These are phyloP conservation scores for Erynnis tages DNA, from an alignment of 2,888 invertebrate genomes.

Conservation along the genomic window DNA sequence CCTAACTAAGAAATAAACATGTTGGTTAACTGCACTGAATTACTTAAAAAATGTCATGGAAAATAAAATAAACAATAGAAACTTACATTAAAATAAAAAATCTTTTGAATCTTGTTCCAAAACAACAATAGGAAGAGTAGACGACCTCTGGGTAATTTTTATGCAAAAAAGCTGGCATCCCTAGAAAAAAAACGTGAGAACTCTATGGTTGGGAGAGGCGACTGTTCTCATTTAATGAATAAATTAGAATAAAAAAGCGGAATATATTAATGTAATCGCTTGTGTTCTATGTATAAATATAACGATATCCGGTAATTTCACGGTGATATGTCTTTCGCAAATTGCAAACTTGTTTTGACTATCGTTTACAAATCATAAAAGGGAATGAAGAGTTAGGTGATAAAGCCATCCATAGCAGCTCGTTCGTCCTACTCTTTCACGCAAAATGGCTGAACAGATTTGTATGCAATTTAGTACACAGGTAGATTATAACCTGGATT, in stretches of 20 bases:
- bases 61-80: not conserved
- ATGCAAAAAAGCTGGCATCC: constrained; percentile 1
- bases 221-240: constrained; percentile 18
- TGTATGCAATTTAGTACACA: too few species aligned
- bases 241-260: constrained; percentile 17
- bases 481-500: too few species aligned
- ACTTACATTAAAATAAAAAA: not conserved
- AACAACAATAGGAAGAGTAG: constrained; percentile 1
- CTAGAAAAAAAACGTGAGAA: constrained; percentile 23
- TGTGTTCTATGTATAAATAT: constrained; percentile 3
- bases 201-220: constrained; percentile 12
- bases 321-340: not conserved
- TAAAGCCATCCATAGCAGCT: too few species aligned
- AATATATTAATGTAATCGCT: constrained; percentile 4
- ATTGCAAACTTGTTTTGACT: not conserved
- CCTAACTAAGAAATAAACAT: too few species aligned
- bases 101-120: not conserved
- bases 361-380: too few species aligned
- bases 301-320: constrained; percentile 18
- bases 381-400: too few species aligned
- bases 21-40: too few species aligned
- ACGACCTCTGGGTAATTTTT: constrained; percentile 9
- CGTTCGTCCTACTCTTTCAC: too few species aligned
- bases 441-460: too few species aligned
- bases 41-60: too few species aligned